Base-by-base conservation (phyloP, 1,140 invertebrate genomes). In the Arion vulgaris region DNA sequence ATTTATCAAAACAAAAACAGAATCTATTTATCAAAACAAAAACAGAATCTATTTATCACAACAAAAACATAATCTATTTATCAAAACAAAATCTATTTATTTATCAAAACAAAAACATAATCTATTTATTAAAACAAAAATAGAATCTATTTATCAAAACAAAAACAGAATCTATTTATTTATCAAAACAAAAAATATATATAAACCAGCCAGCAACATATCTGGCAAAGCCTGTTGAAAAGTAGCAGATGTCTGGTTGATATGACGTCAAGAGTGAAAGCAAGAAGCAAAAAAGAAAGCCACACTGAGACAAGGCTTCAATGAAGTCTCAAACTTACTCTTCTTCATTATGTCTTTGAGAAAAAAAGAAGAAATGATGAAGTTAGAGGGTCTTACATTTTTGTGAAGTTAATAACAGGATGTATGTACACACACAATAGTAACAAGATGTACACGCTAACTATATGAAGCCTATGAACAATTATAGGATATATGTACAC, bases 181-280 rank as follows among this genome's bases (percentile, higher is more conserved):
- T 57, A 19, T 57, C 19, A 66, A 66, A n/a, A 23, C 62, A 28
- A 66, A 66, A 66, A 66, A 66, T 66, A n/a, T n/a, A n/a, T n/a
- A n/a, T n/a, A n/a, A n/a, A n/a, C n/a, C n/a, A 9, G 2, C n/a
- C 7, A 7, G 28, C 62, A 11, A 28, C 17, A 66, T 28, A 32
- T 32, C 28, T 32, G 28, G 28, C 32, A 66, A 5, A 32, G 62
- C 62, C 17, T 66, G 62, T 5, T 1, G n/a, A n/a, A n/a, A n/a
- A n/a, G n/a, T n/a, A n/a, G n/a, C n/a, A n/a, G n/a, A n/a, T 32
- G 62, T 5, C 5, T 66, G 5, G 17, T 66, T 32, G 9, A 49
- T 49, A 11, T 49, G 9, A 7, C 2, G 19, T 5, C 19, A 66
- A 11, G n/a, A 28, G 62, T 7, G 11, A 34, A 66, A 66, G 62